These are phyloP conservation scores for Acromyrmex echinatior DNA, from an alignment of 1,140 invertebrate genomes.

Conservation along the genomic window DNA sequence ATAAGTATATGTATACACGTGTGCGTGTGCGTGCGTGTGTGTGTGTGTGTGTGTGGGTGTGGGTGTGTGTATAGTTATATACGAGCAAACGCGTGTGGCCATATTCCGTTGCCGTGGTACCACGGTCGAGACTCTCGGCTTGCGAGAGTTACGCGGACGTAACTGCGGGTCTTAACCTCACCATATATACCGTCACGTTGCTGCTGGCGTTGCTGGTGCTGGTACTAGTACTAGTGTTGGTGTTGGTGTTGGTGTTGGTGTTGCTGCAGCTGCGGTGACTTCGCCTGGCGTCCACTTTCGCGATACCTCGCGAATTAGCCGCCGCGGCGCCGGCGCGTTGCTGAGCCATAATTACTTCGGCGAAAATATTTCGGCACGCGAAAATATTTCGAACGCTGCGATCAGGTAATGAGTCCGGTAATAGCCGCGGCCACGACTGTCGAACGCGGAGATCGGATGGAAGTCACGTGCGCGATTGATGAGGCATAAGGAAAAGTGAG, in stretches of 20 bases:
- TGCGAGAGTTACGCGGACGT: slow-evolving; percentile 69
- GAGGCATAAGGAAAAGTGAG: slow-evolving; percentile 2
- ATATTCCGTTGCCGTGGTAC: slow-evolving; percentile 68
- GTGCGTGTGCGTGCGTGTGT: too few relatives aligned
- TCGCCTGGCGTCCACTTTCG: slow-evolving; percentile 5
- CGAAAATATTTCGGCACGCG: slow-evolving; percentile 36
- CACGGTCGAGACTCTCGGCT: slow-evolving; percentile 50
- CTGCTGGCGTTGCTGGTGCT: neutral
- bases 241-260: neutral
- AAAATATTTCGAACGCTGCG: neutral
- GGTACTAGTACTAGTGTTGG: neutral
- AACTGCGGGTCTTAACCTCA: slow-evolving; percentile 60
- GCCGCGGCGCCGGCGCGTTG: slow-evolving; percentile 12
- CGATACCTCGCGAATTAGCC: slow-evolving; percentile 40
- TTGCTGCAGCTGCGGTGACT: slow-evolving; percentile 24
- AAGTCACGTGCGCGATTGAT: slow-evolving; percentile 22
- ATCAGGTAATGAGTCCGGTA: slow-evolving; percentile 34
- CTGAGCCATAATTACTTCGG: slow-evolving; percentile 37
- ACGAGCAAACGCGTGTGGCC: slow-evolving; percentile 41
- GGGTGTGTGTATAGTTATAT: slow-evolving; percentile 10
- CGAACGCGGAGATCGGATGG: slow-evolving; percentile 14
- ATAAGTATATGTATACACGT: neutral
- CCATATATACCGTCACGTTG: slow-evolving; percentile 19
- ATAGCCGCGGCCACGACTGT: slow-evolving; percentile 17
- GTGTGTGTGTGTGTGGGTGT: too few relatives aligned